Percentiles rank a stretch among this genome's conserved stretches.
These are phyloP conservation scores for Sebastes baramenuke DNA, from an alignment of 2,797 vertebrate genomes.

Conservation along the genomic window DNA sequence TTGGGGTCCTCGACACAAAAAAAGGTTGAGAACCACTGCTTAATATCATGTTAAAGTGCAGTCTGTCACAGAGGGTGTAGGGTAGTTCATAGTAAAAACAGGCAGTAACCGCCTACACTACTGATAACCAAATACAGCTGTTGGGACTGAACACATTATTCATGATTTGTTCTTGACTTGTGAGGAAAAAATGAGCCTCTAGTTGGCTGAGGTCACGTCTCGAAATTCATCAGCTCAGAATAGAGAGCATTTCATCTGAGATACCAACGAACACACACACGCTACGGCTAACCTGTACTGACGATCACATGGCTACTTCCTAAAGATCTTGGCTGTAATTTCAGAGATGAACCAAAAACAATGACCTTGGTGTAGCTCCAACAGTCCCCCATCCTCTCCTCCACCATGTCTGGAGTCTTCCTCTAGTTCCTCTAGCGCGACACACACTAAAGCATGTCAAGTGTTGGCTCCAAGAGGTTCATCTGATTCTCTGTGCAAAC, in stretches of 20 bases:
- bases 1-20: too few relatives aligned
- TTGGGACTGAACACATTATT: slow-evolving; percentile 48
- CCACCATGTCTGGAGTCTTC: slow-evolving; percentile 69
- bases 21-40: rapidly evolving
- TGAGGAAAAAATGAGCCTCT: slow-evolving; percentile 54
- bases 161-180: slow-evolving; percentile 40
- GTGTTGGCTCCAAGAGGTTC: neutral
- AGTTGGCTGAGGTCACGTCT: slow-evolving; percentile 44
- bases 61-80: neutral
- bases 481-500: neutral
- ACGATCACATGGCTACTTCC: neutral
- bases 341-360: neutral
- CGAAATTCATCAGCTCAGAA: slow-evolving; percentile 33
- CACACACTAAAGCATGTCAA: neutral
- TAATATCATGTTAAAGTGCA: neutral
- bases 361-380: slow-evolving; percentile 79
- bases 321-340: neutral
- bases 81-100: slow-evolving; percentile 26
- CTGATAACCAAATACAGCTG: slow-evolving; percentile 68
- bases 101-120: neutral
- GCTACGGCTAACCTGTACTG: neutral
- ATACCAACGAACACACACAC: neutral
- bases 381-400: slow-evolving; percentile 82
- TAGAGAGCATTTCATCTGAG: slow-evolving; percentile 17
- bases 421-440: neutral